Evolutionary conservation across 1,140 invertebrate genomes (phyloP), one percentile per base, ranked within the genome.

Genomic region (Pogonomyrmex californicus): DNA sequence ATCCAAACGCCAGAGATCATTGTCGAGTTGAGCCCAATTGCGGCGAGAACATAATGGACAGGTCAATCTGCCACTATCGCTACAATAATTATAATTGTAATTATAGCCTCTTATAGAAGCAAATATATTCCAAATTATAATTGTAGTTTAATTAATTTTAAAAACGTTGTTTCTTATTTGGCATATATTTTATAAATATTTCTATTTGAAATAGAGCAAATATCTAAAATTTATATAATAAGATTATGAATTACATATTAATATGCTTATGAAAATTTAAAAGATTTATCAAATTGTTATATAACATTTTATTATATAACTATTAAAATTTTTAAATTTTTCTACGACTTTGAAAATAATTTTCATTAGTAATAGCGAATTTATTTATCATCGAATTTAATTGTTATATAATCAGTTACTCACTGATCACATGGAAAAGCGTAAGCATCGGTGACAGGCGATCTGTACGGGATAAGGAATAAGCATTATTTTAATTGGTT

Each of bases 21-120:
- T 97, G 90, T 98, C 97, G 91, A 99, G 96, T 94, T 99, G 98
- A 85, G 97, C 97, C 98, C 98, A 98, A 94, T 98, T 98, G 83
- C 97, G 97, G 91, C 97, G 97, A 62, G 97, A 98, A 92, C 98
- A 98, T 73, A 98, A 95, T 7, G 97, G 97, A 93, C 98, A 98
- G 58, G 97, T 97, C 83, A 98, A 92, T 81, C 97, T 96, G 63
- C 97, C 97, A 86, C 96, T 96, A 92, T 98, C 97, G 93, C 97
- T 98, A 92, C 36, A 95, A 92, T 17, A 41, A 60, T 82, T 5
- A 71, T 47, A 60, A 71, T 51, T 54, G 6, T 9, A 1, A 41
- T 68, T 54, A 79, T 30, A 10, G 1, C 4, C 2, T 41, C 9
- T 9, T n/a, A n/a, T 23, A 23, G 23, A 23, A 23, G 23, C 23